phyloP scores from a whole-genome alignment of 2,797 vertebrate species.

The Sebastes trivittatus region DNA sequence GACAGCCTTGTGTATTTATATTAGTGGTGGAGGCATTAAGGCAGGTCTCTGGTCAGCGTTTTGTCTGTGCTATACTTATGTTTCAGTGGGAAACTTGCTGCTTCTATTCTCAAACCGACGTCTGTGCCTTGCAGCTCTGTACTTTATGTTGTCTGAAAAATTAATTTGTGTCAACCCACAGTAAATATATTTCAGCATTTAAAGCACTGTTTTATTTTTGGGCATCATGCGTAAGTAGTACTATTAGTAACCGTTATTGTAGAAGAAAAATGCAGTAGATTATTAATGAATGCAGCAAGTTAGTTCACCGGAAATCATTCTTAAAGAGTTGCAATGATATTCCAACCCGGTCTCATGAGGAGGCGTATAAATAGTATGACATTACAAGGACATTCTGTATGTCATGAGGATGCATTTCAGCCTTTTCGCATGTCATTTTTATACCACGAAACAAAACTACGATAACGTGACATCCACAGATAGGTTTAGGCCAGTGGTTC shows the following conservation, averaged over 20 bases:
- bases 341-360: not conserved
- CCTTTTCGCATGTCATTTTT: no score
- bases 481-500: no score
- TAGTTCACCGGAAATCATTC: not conserved
- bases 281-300: not conserved
- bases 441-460: no score
- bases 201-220: constrained; percentile 1
- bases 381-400: no score
- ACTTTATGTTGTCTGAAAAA: not conserved
- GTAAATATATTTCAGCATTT: not conserved
- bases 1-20: constrained; percentile 54
- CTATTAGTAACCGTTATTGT: not conserved
- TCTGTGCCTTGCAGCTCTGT: constrained; percentile 15
- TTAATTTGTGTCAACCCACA: not conserved
- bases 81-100: constrained; percentile 8
- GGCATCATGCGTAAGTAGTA: not conserved
- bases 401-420: no score
- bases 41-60: constrained; percentile 43
- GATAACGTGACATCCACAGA: no score
- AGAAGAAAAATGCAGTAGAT: not conserved
- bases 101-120: constrained; percentile 26
- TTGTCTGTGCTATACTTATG: constrained; percentile 40
- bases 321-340: not conserved
- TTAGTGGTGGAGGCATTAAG: constrained; percentile 49
- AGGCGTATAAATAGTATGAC: no score